phyloP scores from a whole-genome alignment of 1,140 invertebrate species.

The Galleria mellonella region DNA sequence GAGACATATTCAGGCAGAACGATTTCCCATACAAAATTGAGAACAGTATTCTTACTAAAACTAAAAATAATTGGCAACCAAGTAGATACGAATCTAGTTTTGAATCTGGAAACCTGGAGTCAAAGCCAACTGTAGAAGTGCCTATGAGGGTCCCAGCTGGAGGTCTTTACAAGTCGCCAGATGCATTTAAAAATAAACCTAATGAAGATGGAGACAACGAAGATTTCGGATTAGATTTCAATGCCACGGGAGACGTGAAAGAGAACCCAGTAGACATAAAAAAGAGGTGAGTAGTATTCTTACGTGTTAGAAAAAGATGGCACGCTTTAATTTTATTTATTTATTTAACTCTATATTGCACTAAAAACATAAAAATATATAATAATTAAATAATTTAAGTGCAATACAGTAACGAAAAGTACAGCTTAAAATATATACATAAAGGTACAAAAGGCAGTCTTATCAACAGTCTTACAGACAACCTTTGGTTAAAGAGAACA shows the following conservation, averaged over 20 bases:
- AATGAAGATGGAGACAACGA: conserved; percentile 21
- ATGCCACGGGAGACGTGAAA: conserved; percentile 29
- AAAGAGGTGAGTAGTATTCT: conserved; percentile 33
- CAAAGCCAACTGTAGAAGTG: conserved; percentile 37
- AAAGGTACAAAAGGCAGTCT: too few species aligned
- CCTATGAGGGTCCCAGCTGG: conserved; percentile 47
- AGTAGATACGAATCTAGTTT: conserved; percentile 10
- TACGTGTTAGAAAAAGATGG: background rate
- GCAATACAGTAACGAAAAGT: too few species aligned
- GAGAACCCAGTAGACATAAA: conserved; percentile 27
- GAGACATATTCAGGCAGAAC: conserved; percentile 18
- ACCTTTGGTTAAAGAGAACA: too few species aligned
- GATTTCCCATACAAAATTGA: conserved; percentile 42
- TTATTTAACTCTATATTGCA: too few species aligned
- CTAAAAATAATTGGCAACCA: conserved; percentile 7
- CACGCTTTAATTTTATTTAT: too few species aligned
- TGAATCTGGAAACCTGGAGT: conserved; percentile 14
- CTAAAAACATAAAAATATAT: too few species aligned
- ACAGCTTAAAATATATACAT: too few species aligned
- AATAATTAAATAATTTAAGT: too few species aligned
- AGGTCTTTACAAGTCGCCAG: conserved; percentile 38
- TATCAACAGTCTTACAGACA: too few species aligned
- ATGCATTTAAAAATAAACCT: conserved; percentile 42
- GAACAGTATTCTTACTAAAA: conserved; percentile 12
- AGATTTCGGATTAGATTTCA: conserved; percentile 32